phyloP scores from a whole-genome alignment of 1,140 invertebrate genomes.

The Ceratina australensis region DNA sequence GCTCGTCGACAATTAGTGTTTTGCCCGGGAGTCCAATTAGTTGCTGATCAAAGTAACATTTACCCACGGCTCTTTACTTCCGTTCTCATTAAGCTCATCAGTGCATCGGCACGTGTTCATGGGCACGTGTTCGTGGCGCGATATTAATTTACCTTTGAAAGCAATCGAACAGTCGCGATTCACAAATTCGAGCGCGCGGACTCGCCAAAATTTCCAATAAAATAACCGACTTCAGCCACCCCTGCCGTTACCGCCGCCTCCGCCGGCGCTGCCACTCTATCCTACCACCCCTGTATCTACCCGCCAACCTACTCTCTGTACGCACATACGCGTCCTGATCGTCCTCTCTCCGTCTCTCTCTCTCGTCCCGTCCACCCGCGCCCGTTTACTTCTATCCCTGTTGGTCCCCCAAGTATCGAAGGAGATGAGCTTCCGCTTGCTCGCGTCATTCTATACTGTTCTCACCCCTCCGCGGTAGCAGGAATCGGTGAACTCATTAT shows the following conservation, averaged over 20 bases:
- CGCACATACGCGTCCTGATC: background rate
- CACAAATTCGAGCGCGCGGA: slow-evolving; percentile 61
- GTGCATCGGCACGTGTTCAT: slow-evolving; percentile 58
- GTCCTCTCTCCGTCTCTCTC: background rate
- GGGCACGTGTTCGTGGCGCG: slow-evolving; percentile 67
- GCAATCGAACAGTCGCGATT: slow-evolving; percentile 66
- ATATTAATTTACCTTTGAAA: slow-evolving; percentile 69
- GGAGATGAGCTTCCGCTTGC: slow-evolving; percentile 17
- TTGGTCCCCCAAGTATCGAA: slow-evolving; percentile 1
- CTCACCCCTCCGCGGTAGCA: slow-evolving; percentile 42
- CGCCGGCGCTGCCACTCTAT: slow-evolving; percentile 36
- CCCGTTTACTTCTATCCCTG: background rate
- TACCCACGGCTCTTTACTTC: slow-evolving; percentile 67
- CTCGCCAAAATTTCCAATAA: slow-evolving; percentile 66
- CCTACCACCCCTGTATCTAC: slow-evolving; percentile 1
- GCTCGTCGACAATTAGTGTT: slow-evolving; percentile 66
- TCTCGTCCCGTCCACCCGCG: no score
- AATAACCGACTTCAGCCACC: slow-evolving; percentile 61
- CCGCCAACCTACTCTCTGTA: slow-evolving; percentile 9
- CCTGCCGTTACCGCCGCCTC: slow-evolving; percentile 13
- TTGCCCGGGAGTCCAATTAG: slow-evolving; percentile 66
- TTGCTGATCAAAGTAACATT: slow-evolving; percentile 67
- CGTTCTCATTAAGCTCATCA: slow-evolving; percentile 67
- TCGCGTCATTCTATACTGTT: slow-evolving; percentile 23
- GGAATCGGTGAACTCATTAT: slow-evolving; percentile 76